Evolutionary conservation across 2,113 vertebrate species (phyloP).

Genomic region (Ramphastos sulfuratus): DNA sequence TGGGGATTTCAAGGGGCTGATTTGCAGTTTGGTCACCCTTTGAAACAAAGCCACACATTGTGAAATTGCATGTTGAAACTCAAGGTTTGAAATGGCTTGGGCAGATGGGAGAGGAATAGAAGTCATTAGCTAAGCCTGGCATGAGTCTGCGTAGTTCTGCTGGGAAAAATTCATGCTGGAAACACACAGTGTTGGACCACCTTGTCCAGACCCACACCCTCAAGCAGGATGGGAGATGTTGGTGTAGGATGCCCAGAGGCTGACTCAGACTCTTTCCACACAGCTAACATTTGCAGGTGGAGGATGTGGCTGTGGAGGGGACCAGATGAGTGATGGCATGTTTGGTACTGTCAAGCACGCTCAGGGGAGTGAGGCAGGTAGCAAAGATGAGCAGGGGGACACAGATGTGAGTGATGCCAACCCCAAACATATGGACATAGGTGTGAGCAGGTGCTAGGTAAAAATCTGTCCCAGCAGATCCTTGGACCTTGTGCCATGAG

Average conservation of each 20-base stretch:
- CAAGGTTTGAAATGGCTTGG: background rate
- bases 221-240: background rate
- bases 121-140: background rate
- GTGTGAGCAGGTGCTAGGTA: background rate
- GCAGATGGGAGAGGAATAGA: background rate
- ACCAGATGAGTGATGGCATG: too few relatives aligned
- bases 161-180: background rate
- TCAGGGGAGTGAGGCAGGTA: background rate
- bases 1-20: background rate
- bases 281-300: background rate
- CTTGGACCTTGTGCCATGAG: fast-evolving
- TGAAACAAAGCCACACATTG: background rate
- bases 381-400: background rate
- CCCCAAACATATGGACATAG: background rate
- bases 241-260: background rate
- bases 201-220: fast-evolving
- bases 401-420: background rate
- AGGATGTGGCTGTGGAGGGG: background rate
- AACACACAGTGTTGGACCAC: fast-evolving
- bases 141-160: background rate
- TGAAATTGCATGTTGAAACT: background rate
- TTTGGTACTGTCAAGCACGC: background rate
- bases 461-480: background rate
- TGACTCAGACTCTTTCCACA: background rate
- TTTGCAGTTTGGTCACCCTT: constrained; percentile 31